Evolutionary conservation across 2,888 invertebrate species (phyloP), one percentile per base, ranked within the genome.

Genomic region (Mystacides longicornis): DNA sequence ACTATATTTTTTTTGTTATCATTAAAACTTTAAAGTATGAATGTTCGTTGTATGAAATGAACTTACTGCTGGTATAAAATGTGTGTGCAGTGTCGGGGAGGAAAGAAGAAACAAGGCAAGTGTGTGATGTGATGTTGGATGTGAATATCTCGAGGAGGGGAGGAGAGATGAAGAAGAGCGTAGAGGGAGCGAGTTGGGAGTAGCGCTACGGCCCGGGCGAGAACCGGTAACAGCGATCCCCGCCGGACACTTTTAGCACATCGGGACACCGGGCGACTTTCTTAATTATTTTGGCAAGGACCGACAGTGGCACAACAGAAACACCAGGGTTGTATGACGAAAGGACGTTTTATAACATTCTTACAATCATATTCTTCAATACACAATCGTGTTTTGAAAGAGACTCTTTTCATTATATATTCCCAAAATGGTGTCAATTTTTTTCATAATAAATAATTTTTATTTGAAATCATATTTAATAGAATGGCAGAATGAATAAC

Each of bases 221-320:
- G 76, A 68, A 78, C 79, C 78, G 69, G 67, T 27, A 20, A 37
- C 67, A 66, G 67, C 66, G 67, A 67, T 77, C 79, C 77, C 79
- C 78, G 71, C 75, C 79, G 79, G 78, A 83, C 77, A 72, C 70
- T 77, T 79, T 78, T 79, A 78, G 78, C 77, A 75, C 75, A 69
- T 59, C 59, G 75, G 73, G 75, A 78, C 78, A 77, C 72, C 70
- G 76, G 77, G 78, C 78, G 80, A 80, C 82, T 83, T 80, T 83
- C 81, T 82, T 83, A 84, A 85, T 85, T 82, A 83, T 85, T 85
- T 85, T 85, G 85, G 85, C 85, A 85, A 80, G 79, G 78, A 77
- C 75, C 76, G 75, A 71, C 72, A 75, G 72, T 76, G 75, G 77
- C 75, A 75, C 72, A 73, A 75, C 68, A 71, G 69, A 76, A 58